A percentile compares a stretch with the other conserved stretches of the same genome.
These are phyloP conservation scores for Holothuria scabra DNA, from an alignment of 53 echinoderm and acorn worm genomes.

Conservation along the genomic window DNA sequence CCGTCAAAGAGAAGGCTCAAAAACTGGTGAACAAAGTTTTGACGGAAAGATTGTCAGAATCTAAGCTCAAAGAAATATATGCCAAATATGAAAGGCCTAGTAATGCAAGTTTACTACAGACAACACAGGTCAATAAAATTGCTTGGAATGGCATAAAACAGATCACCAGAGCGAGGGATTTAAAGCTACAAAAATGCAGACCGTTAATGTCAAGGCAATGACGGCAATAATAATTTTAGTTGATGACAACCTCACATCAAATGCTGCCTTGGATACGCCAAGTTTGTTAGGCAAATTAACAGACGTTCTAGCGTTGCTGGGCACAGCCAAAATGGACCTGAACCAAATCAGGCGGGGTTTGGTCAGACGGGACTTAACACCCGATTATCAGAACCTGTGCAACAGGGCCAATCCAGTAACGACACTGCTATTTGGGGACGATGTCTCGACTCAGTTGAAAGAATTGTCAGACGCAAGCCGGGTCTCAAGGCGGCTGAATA, in stretches of 20 bases:
- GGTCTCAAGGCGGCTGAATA: too few species aligned
- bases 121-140: conserved; percentile 19
- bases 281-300: not conserved
- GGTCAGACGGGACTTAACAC: not conserved
- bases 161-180: not conserved
- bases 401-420: not conserved
- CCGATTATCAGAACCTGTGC: not conserved
- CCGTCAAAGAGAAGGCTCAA: too few species aligned
- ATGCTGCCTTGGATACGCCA: too few species aligned
- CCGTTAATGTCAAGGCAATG: not conserved
- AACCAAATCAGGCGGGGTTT: not conserved
- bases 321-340: not conserved
- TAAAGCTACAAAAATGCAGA: conserved; percentile 14
- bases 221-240: not conserved
- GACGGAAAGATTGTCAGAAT: not conserved
- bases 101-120: not conserved
- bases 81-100: conserved; percentile 20
- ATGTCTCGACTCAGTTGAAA: not conserved
- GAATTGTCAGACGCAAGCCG: too few species aligned
- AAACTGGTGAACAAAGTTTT: too few species aligned
- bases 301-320: not conserved
- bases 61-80: conserved; percentile 10
- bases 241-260: not conserved
- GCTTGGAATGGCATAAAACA: not conserved
- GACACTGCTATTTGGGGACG: not conserved